phyloP scores from a whole-genome alignment of 2,113 vertebrate genomes.

The Spheniscus mendiculus region DNA sequence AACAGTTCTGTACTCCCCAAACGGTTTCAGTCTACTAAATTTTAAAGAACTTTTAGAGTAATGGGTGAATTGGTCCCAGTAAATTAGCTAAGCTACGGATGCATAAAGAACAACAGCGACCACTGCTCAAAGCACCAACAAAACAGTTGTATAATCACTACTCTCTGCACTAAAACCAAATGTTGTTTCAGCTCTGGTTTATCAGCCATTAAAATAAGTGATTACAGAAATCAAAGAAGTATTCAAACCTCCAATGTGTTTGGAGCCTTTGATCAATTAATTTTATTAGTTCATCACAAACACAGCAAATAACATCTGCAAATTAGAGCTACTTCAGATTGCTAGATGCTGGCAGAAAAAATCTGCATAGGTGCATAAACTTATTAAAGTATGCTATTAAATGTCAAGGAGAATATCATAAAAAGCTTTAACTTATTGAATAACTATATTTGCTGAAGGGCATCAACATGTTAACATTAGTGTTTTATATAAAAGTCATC shows the following conservation, averaged over 20 bases:
- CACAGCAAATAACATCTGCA: not conserved
- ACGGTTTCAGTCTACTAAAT: not conserved
- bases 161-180: not conserved
- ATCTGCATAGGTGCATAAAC: not conserved
- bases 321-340: not conserved
- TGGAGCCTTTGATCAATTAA: not conserved
- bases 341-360: not conserved
- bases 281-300: not conserved
- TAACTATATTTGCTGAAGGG: constrained; percentile 21
- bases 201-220: not conserved
- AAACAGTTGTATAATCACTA: not conserved
- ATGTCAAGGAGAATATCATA: not conserved
- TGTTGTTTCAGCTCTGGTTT: not conserved
- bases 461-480: constrained; percentile 7
- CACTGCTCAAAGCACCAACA: not conserved
- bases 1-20: not conserved
- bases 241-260: not conserved
- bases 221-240: not conserved
- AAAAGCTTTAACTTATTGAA: constrained; percentile 27
- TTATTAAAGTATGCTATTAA: constrained; percentile 20
- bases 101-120: not conserved
- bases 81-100: not conserved
- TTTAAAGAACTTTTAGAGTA: not conserved
- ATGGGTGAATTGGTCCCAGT: not conserved
- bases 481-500: constrained; percentile 11